Base-by-base conservation (phyloP, 1,140 invertebrate genomes). In the Bombus vancouverensis region DNA sequence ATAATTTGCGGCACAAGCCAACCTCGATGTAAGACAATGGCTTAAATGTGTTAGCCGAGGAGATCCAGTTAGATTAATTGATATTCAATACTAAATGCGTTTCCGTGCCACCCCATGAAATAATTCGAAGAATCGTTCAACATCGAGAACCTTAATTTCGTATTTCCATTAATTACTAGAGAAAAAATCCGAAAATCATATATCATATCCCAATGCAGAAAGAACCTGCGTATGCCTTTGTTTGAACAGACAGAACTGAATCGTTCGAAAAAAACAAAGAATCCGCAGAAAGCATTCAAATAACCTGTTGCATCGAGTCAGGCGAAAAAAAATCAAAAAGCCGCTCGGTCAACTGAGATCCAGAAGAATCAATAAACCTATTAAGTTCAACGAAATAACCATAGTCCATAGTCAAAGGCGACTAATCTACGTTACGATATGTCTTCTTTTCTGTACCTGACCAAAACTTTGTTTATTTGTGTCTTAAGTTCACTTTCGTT, bases 251-350 rank as follows among this genome's bases (percentile, higher is more conserved):
- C 9, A 77, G 57, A 62, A 42, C 74, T 32, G 9, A 77, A 34
- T 12, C 39, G 62, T 47, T 22, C 2, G 28, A 5, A 62, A 8
- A 28, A n/a, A 68, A 68, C 42, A 79, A 79, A 79, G 65, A 79
- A 68, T 79, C 28, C 42, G n/a, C 28, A 70, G 42, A 28, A 80
- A n/a, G 65, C 32, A 80, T 70, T 80, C 25, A 42, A 80, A 80
- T 80, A 62, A 81, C 79, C 68, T 72, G 79, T 81, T 72, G 79
- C 70, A 62, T 34, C n/a, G n/a, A 22, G n/a, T 9, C 22, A 62
- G 28, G 25, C n/a, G n/a, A 25, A 65, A 62, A 57, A 71, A 62
- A 73, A 34, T 59, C 80, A 13, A 34, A 81, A 81, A 62, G 18
- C n/a, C 42, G 12, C 37, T 39, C 68, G 25, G 34, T 25, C 44